Base-by-base conservation (phyloP, 2,888 invertebrate species). In the Drosophila pegasa region DNA sequence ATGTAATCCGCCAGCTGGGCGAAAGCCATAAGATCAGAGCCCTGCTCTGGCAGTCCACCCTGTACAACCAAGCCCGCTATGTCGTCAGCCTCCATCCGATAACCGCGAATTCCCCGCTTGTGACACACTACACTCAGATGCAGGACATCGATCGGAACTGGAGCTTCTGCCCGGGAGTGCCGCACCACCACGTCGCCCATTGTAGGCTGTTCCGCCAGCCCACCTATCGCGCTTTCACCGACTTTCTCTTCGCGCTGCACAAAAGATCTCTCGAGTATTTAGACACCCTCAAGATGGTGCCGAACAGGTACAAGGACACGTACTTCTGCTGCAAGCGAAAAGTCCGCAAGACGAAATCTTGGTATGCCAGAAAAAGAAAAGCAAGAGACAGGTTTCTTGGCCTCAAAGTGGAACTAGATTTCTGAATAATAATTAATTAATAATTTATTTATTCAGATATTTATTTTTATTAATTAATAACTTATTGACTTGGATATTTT, bases 111-210 rank as follows among this genome's bases (percentile, higher is more conserved):
- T n/a, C n/a, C n/a, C n/a, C n/a, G n/a, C n/a, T n/a, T n/a, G n/a
- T n/a, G n/a, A n/a, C n/a, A 2, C 20, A 14, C 2, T 64, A 6
- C 9, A 6, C 2, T 1, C 4, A 6, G 0, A 0, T n/a, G 0
- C 29, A 9, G 7, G 2, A 12, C 6, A 1, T 14, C 12, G 56
- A 80, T 4, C 78, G 79, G 0, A n/a, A 8, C 8, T 80, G 74
- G 80, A n/a, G 31, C 2, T 71, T n/a, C n/a, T 75, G 80, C 8
- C 10, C 2, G 4, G 63, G 40, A 0, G 51, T 79, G 7, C 47
- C 69, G 0, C 80, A 79, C 47, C 80, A 79, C 20, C 80, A 79
- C 10, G 31, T 60, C 8, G 0, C 29, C 0, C 6, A 3, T 0
- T 79, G 79, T n/a, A 14, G 35, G 0, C 20, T 16, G 1, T 60